Conservation (phyloP, 2,888 invertebrate genomes). For the Meloe dianella region DNA sequence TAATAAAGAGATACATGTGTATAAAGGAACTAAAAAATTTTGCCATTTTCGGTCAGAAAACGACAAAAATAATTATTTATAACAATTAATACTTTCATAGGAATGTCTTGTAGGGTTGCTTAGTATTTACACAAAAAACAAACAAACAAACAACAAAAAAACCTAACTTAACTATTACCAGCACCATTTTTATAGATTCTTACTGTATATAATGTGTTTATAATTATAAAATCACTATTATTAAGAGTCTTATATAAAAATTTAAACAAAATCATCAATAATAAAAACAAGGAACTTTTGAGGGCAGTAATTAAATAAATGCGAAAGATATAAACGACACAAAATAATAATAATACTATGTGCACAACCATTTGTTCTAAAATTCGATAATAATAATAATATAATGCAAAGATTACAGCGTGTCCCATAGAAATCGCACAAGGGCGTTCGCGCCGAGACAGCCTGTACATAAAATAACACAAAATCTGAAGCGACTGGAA, state of each 20-base stretch:
- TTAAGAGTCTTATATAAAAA: conserved; percentile 22
- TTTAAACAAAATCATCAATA: conserved; percentile 37
- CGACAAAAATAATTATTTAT: conserved; percentile 40
- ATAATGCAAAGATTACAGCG: conserved; percentile 28
- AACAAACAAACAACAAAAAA: too few species aligned
- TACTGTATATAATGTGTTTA: conserved; percentile 35
- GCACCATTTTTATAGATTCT: conserved; percentile 51
- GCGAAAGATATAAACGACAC: conserved; percentile 28
- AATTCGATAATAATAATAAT: conserved; percentile 38
- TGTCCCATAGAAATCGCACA: conserved; percentile 16
- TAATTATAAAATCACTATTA: conserved; percentile 19
- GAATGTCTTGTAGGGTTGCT: conserved; percentile 54
- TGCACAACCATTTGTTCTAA: conserved; percentile 49
- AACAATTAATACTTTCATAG: conserved; percentile 61
- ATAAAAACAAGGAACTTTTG: conserved; percentile 41
- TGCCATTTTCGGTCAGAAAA: conserved; percentile 21
- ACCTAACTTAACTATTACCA: conserved; percentile 54
- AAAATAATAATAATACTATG: conserved; percentile 46
- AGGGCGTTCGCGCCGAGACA: background rate
- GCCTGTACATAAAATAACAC: background rate
- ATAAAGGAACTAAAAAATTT: conserved; percentile 44
- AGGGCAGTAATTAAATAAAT: conserved; percentile 43
- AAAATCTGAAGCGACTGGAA: conserved; percentile 22
- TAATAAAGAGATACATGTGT: background rate
- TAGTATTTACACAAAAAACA: conserved; percentile 54